These are phyloP conservation scores for Drosophila orena DNA, from an alignment of 1,140 invertebrate species.

Conservation along the genomic window DNA sequence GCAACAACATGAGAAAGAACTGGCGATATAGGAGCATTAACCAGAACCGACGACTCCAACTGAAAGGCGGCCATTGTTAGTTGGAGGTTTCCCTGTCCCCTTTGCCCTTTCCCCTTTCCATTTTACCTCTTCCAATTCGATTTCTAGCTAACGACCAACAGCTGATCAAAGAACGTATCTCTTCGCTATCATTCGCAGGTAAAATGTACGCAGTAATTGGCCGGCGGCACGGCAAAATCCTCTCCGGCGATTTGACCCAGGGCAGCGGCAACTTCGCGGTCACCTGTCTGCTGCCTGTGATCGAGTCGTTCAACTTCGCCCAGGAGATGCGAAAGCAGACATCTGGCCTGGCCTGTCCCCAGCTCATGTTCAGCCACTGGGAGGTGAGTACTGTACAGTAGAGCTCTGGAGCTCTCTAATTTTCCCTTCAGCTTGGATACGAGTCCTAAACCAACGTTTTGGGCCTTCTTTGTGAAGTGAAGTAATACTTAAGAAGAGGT, in stretches of 20 bases:
- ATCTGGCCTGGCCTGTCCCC: constrained; percentile 97
- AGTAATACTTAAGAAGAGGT: no score
- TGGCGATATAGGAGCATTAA: constrained; percentile 32
- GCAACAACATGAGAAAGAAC: not conserved
- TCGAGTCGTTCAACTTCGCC: constrained; percentile 98
- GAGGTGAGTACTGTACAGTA: constrained; percentile 88
- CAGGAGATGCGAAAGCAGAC: constrained; percentile 97
- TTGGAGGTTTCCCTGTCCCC: constrained; percentile 19
- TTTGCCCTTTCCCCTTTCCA: not conserved
- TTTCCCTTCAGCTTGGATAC: no score
- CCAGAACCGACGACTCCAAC: constrained; percentile 45
- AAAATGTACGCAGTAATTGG: constrained; percentile 97
- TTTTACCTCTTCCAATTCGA: constrained; percentile 37
- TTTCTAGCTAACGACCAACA: constrained; percentile 52
- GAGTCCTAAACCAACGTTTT: no score
- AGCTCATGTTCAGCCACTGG: constrained; percentile 98
- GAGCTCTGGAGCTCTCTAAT: not conserved
- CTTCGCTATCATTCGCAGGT: constrained; percentile 86
- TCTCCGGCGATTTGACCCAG: constrained; percentile 95
- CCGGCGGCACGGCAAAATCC: constrained; percentile 93
- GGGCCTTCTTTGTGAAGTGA: no score
- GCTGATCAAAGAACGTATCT: constrained; percentile 53
- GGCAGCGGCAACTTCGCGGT: constrained; percentile 95
- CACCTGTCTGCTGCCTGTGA: constrained; percentile 94
- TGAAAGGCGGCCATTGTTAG: constrained; percentile 49